phyloP scores from a whole-genome alignment of 2,113 vertebrate genomes.

The Marmota monax region DNA sequence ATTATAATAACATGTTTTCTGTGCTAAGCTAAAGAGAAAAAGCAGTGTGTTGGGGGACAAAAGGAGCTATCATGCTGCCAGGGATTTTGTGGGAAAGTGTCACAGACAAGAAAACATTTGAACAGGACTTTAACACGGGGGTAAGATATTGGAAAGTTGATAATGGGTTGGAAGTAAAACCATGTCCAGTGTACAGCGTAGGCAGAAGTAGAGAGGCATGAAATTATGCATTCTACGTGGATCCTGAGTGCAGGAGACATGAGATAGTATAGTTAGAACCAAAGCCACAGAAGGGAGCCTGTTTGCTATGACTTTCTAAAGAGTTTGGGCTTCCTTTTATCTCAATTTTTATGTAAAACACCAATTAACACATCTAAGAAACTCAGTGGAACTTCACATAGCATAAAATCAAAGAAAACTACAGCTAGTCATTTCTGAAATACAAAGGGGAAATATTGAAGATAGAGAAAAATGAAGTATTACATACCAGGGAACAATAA shows the following conservation, averaged over 20 bases:
- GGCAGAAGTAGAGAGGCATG: not conserved
- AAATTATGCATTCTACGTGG: too few species aligned
- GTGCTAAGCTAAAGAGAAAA: not conserved
- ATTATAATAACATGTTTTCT: not conserved
- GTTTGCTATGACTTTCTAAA: not conserved
- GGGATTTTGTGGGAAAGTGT: not conserved
- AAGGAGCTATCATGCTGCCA: not conserved
- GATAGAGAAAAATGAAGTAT: not conserved
- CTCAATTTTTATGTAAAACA: not conserved
- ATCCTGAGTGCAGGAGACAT: not conserved
- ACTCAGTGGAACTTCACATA: not conserved
- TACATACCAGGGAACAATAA: rapidly evolving
- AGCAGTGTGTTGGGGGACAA: not conserved
- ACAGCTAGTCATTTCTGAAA: too few species aligned
- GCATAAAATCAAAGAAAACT: not conserved
- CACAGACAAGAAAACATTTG: not conserved
- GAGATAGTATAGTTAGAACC: not conserved
- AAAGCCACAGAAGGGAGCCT: not conserved
- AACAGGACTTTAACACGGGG: not conserved
- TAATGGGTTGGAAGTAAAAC: not conserved
- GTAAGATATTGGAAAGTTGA: not conserved
- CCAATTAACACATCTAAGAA: not conserved
- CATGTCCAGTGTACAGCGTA: not conserved
- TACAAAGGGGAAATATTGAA: not conserved
- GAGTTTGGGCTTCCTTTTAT: not conserved